Evolutionary conservation across 2,797 vertebrate genomes (phyloP).

Genomic region (Labeo calbasu): DNA sequence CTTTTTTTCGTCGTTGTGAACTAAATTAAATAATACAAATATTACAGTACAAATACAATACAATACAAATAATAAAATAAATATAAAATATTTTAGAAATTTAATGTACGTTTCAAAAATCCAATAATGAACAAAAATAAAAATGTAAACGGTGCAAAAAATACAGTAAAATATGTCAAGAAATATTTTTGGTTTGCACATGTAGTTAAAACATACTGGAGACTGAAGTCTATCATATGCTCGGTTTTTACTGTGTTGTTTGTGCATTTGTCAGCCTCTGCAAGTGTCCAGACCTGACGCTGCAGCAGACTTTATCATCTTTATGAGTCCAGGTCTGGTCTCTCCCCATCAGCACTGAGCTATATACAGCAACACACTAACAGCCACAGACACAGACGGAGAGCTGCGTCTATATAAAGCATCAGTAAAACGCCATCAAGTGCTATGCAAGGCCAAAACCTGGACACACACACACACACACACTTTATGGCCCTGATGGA

Average conservation of each 20-base stretch:
- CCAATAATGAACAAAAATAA: background rate
- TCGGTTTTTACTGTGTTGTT: no score
- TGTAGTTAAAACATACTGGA: background rate
- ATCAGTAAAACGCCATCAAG: constrained; percentile 36
- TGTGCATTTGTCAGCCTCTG: constrained; percentile 6
- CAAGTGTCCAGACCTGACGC: constrained; percentile 5
- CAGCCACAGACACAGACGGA: background rate
- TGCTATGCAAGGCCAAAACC: background rate
- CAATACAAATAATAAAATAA: background rate
- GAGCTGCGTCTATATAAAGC: constrained; percentile 37
- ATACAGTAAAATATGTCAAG: background rate
- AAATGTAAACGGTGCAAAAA: background rate
- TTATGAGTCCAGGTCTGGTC: constrained; percentile 51
- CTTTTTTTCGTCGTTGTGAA: background rate
- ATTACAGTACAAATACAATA: background rate
- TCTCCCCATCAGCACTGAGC: constrained; percentile 30
- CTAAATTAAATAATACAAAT: background rate
- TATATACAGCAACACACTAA: constrained; percentile 34
- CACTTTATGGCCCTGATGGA: constrained; percentile 30
- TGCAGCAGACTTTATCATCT: constrained; percentile 49
- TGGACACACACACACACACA: background rate
- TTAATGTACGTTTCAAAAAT: no score
- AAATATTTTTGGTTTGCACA: background rate
- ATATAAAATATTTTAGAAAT: background rate
- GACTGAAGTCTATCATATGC: background rate